Evolutionary conservation across 2,888 invertebrate species (phyloP).

Genomic region (Drosophila colorata): DNA sequence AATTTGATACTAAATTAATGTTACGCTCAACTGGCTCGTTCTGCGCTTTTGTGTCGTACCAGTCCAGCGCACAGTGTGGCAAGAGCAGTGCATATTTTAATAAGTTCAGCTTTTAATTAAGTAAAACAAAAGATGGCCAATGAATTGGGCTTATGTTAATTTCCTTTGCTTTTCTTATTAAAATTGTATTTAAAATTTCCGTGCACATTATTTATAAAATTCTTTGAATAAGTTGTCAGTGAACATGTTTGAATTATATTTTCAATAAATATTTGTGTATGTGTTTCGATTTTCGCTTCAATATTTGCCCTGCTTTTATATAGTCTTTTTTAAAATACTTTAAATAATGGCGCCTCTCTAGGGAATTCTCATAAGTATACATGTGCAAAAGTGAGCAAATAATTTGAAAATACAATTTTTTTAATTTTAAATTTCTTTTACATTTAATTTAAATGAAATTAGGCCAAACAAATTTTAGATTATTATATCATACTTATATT

Average conservation of each 20-base stretch:
- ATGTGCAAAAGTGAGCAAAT: too few species aligned
- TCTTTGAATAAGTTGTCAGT: too few species aligned
- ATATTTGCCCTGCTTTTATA: too few species aligned
- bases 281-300: too few species aligned
- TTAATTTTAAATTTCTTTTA: too few species aligned
- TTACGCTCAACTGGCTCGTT: slow-evolving; percentile 75
- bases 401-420: too few species aligned
- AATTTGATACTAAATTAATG: slow-evolving; percentile 85
- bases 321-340: too few species aligned
- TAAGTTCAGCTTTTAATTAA: background rate
- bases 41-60: slow-evolving; percentile 75
- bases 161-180: background rate
- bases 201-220: too few species aligned
- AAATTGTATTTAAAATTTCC: background rate
- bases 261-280: too few species aligned
- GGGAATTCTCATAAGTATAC: background rate
- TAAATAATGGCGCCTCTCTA: background rate
- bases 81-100: background rate
- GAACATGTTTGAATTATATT: too few species aligned
- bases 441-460: background rate
- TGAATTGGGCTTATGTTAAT: slow-evolving; percentile 1
- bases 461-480: too few species aligned
- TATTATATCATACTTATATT: too few species aligned
- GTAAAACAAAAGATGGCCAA: slow-evolving; percentile 6
- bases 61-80: slow-evolving; percentile 53